Base-by-base conservation (phyloP, 2,797 vertebrate genomes). In the Gorsachius magnificus region DNA sequence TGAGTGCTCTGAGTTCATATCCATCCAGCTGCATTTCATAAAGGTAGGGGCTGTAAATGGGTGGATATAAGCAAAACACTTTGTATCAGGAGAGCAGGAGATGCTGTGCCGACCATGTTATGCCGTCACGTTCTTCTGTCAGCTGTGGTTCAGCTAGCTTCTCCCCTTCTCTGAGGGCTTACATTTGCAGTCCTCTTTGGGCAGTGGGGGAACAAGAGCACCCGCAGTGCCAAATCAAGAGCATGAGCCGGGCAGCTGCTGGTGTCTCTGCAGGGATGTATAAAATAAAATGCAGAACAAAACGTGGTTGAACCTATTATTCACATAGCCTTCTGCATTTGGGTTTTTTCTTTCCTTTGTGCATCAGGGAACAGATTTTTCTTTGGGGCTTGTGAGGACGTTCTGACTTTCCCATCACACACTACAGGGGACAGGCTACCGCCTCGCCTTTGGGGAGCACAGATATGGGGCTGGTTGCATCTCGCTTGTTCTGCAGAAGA, bases 1-100 rank as follows among this genome's bases (percentile, higher is more conserved):
- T 2, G 0, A 0, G 7, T 8, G 45, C 28, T 1, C 33, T 3
- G 5, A 41, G 38, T 36, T 63, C 41, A 0, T 5, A 0, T 53
- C 53, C 35, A 13, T 16, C 36, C 70, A 8, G 45, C 63, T 53
- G 48, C 38, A 1, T 25, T 13, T 13, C 41, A 7, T 20, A 28
- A 48, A 70, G 38, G 16, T 17, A 15, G 66, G 29, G 43, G 35
- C 48, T 77, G 8, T 41, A 46, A 76, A 51, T 11, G 35, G 36
- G 45, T 41, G 35, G 51, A 6, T 38, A 11, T 14, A 66, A 84
- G 45, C 48, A 54, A 71, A 88, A 11, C 38, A 12, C 2, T 45
- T 38, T 57, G 24, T n/a, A 12, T 19, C 13, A 18, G 38, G 46
- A 84, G 11, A 6, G 21, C 5, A 7, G 74, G 69, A 60, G 38